phyloP scores from a whole-genome alignment of 2,888 invertebrate species.

The Xanthia togata region DNA sequence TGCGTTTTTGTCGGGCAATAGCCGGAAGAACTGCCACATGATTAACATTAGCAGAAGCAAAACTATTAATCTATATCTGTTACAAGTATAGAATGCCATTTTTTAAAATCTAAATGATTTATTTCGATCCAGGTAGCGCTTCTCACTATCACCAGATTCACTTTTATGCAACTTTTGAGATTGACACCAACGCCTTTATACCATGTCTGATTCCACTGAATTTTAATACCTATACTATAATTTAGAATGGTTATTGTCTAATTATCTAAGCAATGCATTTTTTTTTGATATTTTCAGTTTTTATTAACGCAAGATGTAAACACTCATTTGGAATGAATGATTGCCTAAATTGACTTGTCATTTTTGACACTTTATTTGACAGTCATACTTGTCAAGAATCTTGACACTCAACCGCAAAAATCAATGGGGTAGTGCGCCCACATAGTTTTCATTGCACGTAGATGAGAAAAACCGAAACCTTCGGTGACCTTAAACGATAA shows the following conservation, averaged over 20 bases:
- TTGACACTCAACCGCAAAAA: no score
- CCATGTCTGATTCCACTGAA: slow-evolving; percentile 8
- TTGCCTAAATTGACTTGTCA: neutral
- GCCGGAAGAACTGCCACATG: slow-evolving; percentile 85
- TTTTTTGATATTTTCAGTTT: slow-evolving; percentile 4
- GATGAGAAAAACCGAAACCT: neutral
- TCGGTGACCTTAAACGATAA: no score
- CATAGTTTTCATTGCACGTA: neutral
- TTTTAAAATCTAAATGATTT: slow-evolving; percentile 46
- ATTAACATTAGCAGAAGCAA: slow-evolving; percentile 83
- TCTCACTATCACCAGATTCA: slow-evolving; percentile 16
- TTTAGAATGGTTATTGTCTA: slow-evolving; percentile 7
- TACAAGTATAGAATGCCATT: slow-evolving; percentile 87
- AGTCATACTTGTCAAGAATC: neutral
- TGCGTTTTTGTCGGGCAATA: slow-evolving; percentile 78
- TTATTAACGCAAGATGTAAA: neutral
- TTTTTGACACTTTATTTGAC: slow-evolving; percentile 13
- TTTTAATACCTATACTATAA: neutral
- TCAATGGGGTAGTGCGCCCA: neutral
- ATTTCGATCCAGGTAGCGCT: slow-evolving; percentile 41
- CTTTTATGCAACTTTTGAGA: slow-evolving; percentile 24
- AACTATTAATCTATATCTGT: slow-evolving; percentile 85
- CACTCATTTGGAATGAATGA: neutral
- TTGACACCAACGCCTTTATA: slow-evolving; percentile 4
- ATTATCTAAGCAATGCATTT: slow-evolving; percentile 29